Conservation (phyloP, 2,888 invertebrate species). For the Sympetrum striolatum region DNA sequence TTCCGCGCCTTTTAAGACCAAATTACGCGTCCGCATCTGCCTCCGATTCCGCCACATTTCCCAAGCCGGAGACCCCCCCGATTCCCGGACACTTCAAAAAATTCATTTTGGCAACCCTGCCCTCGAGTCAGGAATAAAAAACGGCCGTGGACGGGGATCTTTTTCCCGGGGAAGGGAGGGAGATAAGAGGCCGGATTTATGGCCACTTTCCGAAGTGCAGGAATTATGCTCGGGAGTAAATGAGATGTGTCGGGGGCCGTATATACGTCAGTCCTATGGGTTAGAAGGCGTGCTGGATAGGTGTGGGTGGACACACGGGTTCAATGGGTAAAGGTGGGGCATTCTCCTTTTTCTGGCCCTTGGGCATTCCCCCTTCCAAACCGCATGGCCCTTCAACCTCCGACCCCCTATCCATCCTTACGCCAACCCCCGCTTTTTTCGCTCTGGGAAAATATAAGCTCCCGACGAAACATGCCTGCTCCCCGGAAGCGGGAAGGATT, state of each 20-base stretch:
- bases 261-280: conserved; percentile 30
- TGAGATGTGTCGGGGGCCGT: conserved; percentile 36
- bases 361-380: not conserved
- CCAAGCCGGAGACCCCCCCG: too few relatives aligned
- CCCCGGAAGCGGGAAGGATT: not conserved
- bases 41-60: too few relatives aligned
- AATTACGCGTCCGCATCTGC: too few relatives aligned
- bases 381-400: not conserved
- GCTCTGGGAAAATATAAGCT: not conserved
- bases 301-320: conserved; percentile 51
- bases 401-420: not conserved
- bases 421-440: not conserved
- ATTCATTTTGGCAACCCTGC: too few relatives aligned
- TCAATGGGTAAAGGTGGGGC: conserved; percentile 51
- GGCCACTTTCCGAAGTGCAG: conserved; percentile 39
- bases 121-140: not conserved
- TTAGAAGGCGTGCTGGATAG: conserved; percentile 26
- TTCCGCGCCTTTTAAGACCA: too few relatives aligned
- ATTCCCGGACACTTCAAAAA: too few relatives aligned
- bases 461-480: not conserved
- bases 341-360: not conserved
- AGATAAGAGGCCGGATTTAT: conserved; percentile 8
- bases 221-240: conserved; percentile 35
- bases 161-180: not conserved
- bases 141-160: not conserved